Evolutionary conservation across 2,797 vertebrate genomes (phyloP).

Genomic region (Parauchenoglanis punctatus): DNA sequence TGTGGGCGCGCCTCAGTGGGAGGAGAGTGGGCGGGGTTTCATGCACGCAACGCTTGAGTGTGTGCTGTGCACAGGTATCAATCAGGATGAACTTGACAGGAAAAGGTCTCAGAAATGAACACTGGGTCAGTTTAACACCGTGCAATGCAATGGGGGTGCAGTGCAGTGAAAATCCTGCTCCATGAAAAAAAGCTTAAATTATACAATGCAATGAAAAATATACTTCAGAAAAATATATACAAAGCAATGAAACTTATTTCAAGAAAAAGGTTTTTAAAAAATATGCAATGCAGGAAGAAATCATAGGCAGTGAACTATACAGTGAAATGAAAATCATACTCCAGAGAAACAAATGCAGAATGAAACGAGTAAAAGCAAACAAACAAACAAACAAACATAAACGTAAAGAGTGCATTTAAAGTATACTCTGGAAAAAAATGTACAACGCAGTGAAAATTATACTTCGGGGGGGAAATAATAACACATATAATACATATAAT

Average conservation of each 20-base stretch:
- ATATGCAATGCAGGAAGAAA: neutral
- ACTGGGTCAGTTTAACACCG: neutral
- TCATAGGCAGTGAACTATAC: neutral
- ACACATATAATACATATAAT: too few species aligned
- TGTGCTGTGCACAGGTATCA: neutral
- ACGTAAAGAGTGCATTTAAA: neutral
- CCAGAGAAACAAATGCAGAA: neutral
- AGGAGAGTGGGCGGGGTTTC: neutral
- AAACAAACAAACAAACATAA: neutral
- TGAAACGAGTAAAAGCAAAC: neutral
- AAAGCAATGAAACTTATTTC: neutral
- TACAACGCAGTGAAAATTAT: neutral
- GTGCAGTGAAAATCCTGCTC: neutral
- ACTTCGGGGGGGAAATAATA: neutral
- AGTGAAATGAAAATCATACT: neutral
- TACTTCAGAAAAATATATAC: neutral
- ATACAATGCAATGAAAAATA: neutral
- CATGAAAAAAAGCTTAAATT: neutral
- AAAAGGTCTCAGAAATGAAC: neutral
- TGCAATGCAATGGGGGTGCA: neutral
- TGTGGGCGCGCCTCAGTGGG: slow-evolving; percentile 3
- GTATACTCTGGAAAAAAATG: neutral
- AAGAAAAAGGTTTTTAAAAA: neutral
- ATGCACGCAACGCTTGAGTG: neutral
- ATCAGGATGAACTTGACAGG: too few species aligned